Evolutionary conservation across 2,888 invertebrate species (phyloP).

Genomic region (Philopedon plagiatum): DNA sequence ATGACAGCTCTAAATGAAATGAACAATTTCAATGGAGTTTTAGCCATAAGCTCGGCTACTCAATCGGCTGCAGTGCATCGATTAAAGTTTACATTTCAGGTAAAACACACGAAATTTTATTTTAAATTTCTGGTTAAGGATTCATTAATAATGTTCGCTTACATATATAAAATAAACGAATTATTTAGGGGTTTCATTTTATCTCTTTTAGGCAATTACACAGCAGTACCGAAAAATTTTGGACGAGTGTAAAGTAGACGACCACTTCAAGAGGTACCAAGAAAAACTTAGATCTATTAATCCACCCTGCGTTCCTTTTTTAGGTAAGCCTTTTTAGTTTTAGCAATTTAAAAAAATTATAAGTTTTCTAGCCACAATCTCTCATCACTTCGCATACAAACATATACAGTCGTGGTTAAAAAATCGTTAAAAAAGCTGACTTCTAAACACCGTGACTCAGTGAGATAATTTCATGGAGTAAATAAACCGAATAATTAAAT

Average conservation of each 20-base stretch:
- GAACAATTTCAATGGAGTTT: slow-evolving; percentile 98
- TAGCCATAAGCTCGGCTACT: slow-evolving; percentile 94
- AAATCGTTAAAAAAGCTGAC: too few species aligned
- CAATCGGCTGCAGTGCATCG: slow-evolving; percentile 93
- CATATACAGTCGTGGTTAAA: too few species aligned
- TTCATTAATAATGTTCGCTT: too few species aligned
- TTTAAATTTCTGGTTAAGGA: too few species aligned
- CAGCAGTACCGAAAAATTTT: slow-evolving; percentile 84
- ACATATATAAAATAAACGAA: too few species aligned
- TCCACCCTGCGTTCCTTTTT: slow-evolving; percentile 99
- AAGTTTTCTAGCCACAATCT: too few species aligned
- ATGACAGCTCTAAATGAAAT: slow-evolving; percentile 95
- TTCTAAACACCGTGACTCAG: too few species aligned
- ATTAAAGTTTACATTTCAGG: slow-evolving; percentile 85
- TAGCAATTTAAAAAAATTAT: too few species aligned
- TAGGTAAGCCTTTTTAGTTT: slow-evolving; percentile 72
- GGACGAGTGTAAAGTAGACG: slow-evolving; percentile 90
- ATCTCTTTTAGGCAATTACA: slow-evolving; percentile 73
- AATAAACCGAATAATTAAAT: too few species aligned
- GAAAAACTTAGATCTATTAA: slow-evolving; percentile 96
- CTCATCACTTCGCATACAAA: too few species aligned
- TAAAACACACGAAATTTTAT: too few species aligned
- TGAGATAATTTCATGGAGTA: too few species aligned
- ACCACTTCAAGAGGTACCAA: slow-evolving; percentile 91
- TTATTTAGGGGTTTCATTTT: not conserved